Percentiles rank a stretch among this genome's conserved stretches.
Evolutionary conservation across 2,113 vertebrate species (phyloP).

Genomic region (Thalassarche chlororhynchos): DNA sequence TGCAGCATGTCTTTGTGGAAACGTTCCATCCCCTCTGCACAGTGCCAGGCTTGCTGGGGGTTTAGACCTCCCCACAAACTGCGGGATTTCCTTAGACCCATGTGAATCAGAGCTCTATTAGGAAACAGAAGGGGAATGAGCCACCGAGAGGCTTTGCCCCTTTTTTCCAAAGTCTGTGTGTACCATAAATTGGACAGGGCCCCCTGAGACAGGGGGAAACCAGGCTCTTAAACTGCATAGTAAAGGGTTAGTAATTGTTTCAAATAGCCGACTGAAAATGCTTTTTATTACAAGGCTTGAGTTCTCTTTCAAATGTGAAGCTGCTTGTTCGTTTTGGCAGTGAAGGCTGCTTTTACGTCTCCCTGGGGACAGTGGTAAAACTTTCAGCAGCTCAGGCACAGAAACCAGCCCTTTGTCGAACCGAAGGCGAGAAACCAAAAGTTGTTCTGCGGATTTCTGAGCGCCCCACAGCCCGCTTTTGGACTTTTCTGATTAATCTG

Average conservation of each 20-base stretch:
- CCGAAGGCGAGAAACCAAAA: slow-evolving; percentile 6
- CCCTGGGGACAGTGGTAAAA: slow-evolving; percentile 28
- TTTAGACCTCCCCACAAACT: background rate
- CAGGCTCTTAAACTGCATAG: background rate
- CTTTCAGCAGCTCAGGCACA: slow-evolving; percentile 30
- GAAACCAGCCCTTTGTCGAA: background rate
- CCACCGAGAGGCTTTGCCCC: background rate
- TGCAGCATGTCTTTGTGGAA: background rate
- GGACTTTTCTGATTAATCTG: background rate
- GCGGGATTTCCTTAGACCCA: background rate
- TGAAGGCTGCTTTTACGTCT: background rate
- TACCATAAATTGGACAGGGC: background rate
- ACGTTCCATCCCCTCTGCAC: background rate
- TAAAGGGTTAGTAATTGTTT: slow-evolving; percentile 52
- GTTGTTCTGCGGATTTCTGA: background rate
- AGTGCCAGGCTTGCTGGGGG: background rate
- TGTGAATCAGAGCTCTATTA: background rate
- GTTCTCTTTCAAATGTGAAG: slow-evolving; percentile 11
- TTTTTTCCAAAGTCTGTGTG: background rate
- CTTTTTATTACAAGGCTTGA: background rate
- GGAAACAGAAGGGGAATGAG: background rate
- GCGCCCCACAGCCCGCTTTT: background rate
- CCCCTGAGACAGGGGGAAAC: background rate
- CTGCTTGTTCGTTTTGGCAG: slow-evolving; percentile 30
- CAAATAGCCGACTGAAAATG: slow-evolving; percentile 1